Conservation (phyloP, 2,888 invertebrate species). For the Metellina segmentata region DNA sequence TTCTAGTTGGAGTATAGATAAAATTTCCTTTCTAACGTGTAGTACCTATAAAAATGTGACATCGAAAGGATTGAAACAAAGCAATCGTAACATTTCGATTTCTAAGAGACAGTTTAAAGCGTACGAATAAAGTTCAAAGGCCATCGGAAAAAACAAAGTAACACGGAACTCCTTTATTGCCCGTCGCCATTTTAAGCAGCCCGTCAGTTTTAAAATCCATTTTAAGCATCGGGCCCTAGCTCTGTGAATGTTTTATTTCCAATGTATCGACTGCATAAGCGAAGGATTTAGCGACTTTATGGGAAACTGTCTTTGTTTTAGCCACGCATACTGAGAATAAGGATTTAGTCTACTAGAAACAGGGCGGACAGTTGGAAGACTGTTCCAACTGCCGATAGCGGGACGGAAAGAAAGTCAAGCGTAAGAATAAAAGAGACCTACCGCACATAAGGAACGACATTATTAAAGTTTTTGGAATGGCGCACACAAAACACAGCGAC, state of each 20-base stretch:
- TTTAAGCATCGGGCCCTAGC: neutral
- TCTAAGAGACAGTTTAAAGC: neutral
- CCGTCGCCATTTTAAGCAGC: neutral
- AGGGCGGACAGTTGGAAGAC: neutral
- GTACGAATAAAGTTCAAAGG: neutral
- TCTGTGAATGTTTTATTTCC: neutral
- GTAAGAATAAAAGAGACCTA: constrained; percentile 10
- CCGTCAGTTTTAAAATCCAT: neutral
- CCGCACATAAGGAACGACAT: neutral
- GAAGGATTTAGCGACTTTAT: constrained; percentile 15
- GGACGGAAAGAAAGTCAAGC: neutral
- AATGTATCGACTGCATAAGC: neutral
- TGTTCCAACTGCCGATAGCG: neutral
- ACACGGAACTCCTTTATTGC: neutral
- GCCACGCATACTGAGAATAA: neutral
- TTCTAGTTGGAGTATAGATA: no score
- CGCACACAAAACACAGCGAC: neutral
- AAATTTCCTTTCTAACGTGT: no score
- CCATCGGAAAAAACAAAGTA: neutral
- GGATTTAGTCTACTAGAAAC: neutral
- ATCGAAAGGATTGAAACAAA: no score
- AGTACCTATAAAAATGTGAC: no score
- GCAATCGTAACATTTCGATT: neutral
- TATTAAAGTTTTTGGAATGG: constrained; percentile 11
- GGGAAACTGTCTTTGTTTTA: neutral